Evolutionary conservation across 1,140 invertebrate species (phyloP).

Genomic region (Vanessa atalanta): DNA sequence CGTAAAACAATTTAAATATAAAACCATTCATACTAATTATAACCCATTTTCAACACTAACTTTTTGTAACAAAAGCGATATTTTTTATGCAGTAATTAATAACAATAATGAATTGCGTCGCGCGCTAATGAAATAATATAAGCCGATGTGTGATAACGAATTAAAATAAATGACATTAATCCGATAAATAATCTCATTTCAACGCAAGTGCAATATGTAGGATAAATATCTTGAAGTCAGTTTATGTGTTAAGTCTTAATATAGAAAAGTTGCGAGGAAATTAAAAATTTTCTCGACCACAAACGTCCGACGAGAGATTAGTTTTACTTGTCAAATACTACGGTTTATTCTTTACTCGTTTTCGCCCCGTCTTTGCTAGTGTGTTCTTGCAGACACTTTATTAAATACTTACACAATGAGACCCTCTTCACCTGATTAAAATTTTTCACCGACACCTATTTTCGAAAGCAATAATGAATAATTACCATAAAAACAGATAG

Average conservation of each 20-base stretch:
- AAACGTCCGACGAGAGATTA: background rate
- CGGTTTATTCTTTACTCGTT: background rate
- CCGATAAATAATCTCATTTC: conserved; percentile 17
- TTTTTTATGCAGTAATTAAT: conserved; percentile 5
- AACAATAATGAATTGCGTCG: background rate
- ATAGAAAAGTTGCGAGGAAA: conserved; percentile 11
- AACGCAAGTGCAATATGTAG: conserved; percentile 10
- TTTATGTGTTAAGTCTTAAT: conserved; percentile 15
- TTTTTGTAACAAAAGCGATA: background rate
- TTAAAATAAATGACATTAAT: conserved; percentile 13
- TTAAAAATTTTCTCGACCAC: conserved; percentile 3
- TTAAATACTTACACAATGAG: too few relatives aligned
- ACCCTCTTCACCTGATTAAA: too few relatives aligned
- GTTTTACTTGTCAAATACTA: conserved; percentile 10
- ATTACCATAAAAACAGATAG: too few relatives aligned
- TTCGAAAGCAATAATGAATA: too few relatives aligned
- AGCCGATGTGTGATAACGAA: background rate
- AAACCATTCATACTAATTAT: too few relatives aligned
- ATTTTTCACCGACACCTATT: too few relatives aligned
- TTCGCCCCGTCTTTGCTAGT: background rate
- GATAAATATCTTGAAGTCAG: conserved; percentile 14
- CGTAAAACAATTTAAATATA: too few relatives aligned
- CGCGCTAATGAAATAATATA: conserved; percentile 1
- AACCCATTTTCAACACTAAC: too few relatives aligned
- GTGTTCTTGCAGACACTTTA: too few relatives aligned